Conservation (phyloP, 1,140 invertebrate species). For the Heliothis virescens region DNA sequence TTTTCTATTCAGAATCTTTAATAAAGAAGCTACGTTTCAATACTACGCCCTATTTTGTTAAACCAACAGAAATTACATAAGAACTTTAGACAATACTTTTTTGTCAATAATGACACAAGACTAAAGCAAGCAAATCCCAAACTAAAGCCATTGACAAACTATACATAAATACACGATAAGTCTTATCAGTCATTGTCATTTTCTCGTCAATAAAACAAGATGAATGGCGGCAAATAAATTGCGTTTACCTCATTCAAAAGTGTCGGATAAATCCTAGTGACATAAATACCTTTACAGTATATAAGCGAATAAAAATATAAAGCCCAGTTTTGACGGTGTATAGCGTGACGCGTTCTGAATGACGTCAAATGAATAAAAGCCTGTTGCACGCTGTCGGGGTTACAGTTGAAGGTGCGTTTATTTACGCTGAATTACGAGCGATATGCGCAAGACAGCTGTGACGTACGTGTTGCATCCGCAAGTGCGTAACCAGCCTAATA, state of each 20-base stretch:
- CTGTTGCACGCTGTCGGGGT: constrained; percentile 22
- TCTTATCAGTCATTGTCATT: constrained; percentile 33
- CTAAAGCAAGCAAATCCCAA: constrained; percentile 11
- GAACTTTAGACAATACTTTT: too few species aligned
- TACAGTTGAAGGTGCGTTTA: not conserved
- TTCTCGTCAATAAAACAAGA: constrained; percentile 18
- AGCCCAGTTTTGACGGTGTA: constrained; percentile 1
- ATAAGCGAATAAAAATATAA: not conserved
- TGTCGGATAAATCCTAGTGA: not conserved
- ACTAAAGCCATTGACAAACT: not conserved
- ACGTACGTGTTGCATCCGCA: not conserved
- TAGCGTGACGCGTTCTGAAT: constrained; percentile 9
- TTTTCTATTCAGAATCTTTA: not conserved
- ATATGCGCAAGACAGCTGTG: not conserved
- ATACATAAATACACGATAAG: constrained; percentile 5
- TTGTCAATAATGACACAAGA: not conserved
- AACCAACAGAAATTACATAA: too few species aligned
- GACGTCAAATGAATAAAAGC: constrained; percentile 26
- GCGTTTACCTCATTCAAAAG: not conserved
- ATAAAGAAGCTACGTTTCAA: not conserved
- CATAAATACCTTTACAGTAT: not conserved
- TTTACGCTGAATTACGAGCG: not conserved
- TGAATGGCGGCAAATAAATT: not conserved
- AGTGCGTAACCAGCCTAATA: not conserved
- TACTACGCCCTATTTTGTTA: too few species aligned